Evolutionary conservation across 2,113 vertebrate genomes (phyloP).

Genomic region (Microcebus tavaratra): DNA sequence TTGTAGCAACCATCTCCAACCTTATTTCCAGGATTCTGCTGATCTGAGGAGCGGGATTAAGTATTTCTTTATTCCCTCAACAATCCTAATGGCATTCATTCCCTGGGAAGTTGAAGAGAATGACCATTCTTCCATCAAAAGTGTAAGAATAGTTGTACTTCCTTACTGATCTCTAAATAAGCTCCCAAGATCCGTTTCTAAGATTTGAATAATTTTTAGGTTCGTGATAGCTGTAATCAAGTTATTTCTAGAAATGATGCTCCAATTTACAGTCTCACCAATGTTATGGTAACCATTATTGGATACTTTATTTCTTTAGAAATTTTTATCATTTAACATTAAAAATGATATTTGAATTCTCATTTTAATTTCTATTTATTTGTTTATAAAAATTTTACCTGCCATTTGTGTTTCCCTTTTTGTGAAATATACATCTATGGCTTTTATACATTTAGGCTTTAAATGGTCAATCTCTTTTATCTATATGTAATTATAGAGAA

Average conservation of each 20-base stretch:
- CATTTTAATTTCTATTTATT: background rate
- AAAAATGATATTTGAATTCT: background rate
- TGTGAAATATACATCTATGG: background rate
- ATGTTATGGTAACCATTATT: background rate
- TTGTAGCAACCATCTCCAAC: background rate
- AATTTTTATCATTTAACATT: slow-evolving; percentile 10
- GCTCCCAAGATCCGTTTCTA: background rate
- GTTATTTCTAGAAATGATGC: background rate
- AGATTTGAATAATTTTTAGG: background rate
- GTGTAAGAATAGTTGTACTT: background rate
- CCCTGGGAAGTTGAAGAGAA: background rate
- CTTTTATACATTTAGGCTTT: background rate
- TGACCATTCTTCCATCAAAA: background rate
- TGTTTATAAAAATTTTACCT: background rate
- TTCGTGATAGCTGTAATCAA: slow-evolving; percentile 6
- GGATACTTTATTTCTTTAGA: slow-evolving; percentile 9
- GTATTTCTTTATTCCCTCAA: background rate
- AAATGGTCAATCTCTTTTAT: background rate
- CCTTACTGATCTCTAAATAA: background rate
- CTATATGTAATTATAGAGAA: background rate
- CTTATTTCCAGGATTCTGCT: slow-evolving; percentile 25
- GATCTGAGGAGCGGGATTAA: background rate
- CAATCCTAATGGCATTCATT: background rate
- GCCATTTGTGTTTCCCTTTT: background rate
- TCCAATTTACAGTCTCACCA: background rate